Evolutionary conservation across 2,888 invertebrate species (phyloP).

Genomic region (Cecidostiba fungosa): DNA sequence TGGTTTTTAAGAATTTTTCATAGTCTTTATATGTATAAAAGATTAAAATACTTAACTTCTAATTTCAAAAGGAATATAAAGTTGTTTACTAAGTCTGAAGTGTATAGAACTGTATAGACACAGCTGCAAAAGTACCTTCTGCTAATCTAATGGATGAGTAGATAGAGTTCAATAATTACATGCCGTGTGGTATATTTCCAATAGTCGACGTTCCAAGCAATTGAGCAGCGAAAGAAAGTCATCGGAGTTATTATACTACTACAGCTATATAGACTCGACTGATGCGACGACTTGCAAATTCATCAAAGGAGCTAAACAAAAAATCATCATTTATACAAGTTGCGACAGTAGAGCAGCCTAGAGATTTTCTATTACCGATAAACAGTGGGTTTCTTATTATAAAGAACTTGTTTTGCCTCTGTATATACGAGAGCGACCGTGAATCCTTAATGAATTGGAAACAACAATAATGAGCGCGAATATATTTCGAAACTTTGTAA

Average conservation of each 20-base stretch:
- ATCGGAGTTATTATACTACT: background rate
- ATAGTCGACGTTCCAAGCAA: background rate
- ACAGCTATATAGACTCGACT: background rate
- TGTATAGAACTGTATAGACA: background rate
- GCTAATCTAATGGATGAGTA: background rate
- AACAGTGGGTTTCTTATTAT: background rate
- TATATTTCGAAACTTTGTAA: slow-evolving; percentile 18
- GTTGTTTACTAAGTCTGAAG: background rate
- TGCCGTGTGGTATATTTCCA: background rate
- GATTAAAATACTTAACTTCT: too few species aligned
- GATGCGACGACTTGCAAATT: slow-evolving; percentile 14
- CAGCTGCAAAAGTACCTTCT: background rate
- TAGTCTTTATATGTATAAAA: too few species aligned
- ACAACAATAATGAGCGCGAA: slow-evolving; percentile 16
- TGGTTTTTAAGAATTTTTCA: too few species aligned
- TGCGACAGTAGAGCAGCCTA: slow-evolving; percentile 17
- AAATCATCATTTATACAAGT: background rate
- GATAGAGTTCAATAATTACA: background rate
- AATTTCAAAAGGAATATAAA: background rate
- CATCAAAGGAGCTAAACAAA: slow-evolving; percentile 16
- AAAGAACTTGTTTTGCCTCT: slow-evolving; percentile 17
- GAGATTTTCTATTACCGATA: slow-evolving; percentile 15
- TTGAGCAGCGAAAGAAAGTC: slow-evolving; percentile 25
- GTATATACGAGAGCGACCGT: slow-evolving; percentile 16
- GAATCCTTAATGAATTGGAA: slow-evolving; percentile 49